A percentile compares a stretch with the other conserved stretches of the same genome.
Evolutionary conservation across 1,140 invertebrate species (phyloP).

Genomic region (Eumaeus atala): DNA sequence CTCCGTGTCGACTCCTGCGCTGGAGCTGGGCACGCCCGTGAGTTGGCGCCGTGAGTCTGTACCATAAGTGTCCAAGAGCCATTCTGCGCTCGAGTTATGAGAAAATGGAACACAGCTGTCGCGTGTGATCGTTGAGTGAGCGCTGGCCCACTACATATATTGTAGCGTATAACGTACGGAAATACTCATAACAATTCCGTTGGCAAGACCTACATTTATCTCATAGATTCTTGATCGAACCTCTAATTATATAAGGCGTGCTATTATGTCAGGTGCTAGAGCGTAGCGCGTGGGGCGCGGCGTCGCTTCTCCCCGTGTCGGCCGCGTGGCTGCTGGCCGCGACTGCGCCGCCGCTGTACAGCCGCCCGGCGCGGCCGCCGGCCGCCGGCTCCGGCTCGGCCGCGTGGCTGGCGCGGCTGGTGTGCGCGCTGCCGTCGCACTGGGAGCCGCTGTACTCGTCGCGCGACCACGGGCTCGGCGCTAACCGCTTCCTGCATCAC

Average conservation of each 20-base stretch:
- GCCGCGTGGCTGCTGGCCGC: slow-evolving; percentile 87
- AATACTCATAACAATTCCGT: too few species aligned
- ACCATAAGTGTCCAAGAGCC: too few species aligned
- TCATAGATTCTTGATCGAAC: too few species aligned
- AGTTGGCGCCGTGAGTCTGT: too few species aligned
- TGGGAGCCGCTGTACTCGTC: slow-evolving; percentile 91
- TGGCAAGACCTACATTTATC: too few species aligned
- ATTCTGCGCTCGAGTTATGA: too few species aligned
- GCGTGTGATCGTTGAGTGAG: too few species aligned
- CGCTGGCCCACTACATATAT: too few species aligned
- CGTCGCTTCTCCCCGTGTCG: slow-evolving; percentile 78
- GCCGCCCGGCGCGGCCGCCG: slow-evolving; percentile 63
- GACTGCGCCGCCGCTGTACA: slow-evolving; percentile 82
- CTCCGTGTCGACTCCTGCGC: slow-evolving; percentile 61
- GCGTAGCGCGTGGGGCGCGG: slow-evolving; percentile 34
- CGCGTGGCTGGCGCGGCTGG: slow-evolving; percentile 78
- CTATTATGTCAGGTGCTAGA: slow-evolving; percentile 72
- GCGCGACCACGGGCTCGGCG: slow-evolving; percentile 86
- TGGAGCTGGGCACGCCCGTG: slow-evolving; percentile 83
- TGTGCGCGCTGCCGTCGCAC: slow-evolving; percentile 81
- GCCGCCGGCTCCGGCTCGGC: slow-evolving; percentile 55
- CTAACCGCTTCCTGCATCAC: slow-evolving; percentile 91
- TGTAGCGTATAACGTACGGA: too few species aligned
- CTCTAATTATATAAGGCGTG: too few species aligned
- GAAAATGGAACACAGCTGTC: too few species aligned